These are phyloP conservation scores for Cenopis cana DNA, from an alignment of 2,888 invertebrate species.

Conservation along the genomic window DNA sequence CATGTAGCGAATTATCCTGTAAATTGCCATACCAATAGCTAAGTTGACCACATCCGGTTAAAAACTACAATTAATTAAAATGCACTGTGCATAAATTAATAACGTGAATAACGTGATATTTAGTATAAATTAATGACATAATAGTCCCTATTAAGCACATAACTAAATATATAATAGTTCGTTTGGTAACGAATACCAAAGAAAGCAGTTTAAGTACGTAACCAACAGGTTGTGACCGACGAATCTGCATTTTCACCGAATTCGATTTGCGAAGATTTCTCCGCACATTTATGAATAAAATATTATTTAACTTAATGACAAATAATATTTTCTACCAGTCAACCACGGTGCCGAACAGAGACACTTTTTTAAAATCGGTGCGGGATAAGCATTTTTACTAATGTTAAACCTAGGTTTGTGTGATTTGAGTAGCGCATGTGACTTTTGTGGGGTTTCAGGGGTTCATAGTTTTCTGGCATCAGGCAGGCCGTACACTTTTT, in stretches of 20 bases:
- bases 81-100: not conserved
- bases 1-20: not conserved
- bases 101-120: not conserved
- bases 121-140: constrained; percentile 33
- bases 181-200: constrained; percentile 48
- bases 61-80: not conserved
- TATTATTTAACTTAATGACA: too few relatives aligned
- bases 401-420: too few relatives aligned
- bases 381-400: too few relatives aligned
- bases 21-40: too few relatives aligned
- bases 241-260: constrained; percentile 53
- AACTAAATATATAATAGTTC: constrained; percentile 37
- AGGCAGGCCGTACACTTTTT: too few relatives aligned
- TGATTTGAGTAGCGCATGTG: too few relatives aligned
- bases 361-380: too few relatives aligned
- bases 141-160: constrained; percentile 30
- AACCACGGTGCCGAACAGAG: too few relatives aligned
- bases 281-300: constrained; percentile 55
- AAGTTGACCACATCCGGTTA: not conserved
- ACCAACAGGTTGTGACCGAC: constrained; percentile 63
- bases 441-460: too few relatives aligned
- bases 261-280: constrained; percentile 54
- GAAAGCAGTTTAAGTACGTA: constrained; percentile 64
- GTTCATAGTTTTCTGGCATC: too few relatives aligned
- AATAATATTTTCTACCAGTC: too few relatives aligned